Conservation (phyloP, 2,797 vertebrate species). For the Allobates femoralis region DNA sequence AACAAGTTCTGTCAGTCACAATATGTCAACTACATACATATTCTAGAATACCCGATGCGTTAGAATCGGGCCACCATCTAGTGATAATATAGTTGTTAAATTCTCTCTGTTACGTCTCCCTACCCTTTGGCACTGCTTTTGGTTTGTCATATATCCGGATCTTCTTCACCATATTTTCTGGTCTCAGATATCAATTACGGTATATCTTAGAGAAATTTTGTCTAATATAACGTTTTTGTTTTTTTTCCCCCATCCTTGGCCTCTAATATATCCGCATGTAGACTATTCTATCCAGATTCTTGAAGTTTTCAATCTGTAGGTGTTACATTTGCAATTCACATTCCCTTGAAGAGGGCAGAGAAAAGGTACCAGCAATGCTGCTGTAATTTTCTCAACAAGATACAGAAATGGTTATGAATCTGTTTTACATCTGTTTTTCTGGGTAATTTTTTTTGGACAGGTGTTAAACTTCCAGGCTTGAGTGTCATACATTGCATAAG, state of each 20-base stretch:
- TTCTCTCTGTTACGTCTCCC: slow-evolving; percentile 5
- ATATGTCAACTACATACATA: too few relatives aligned
- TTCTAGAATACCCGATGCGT: too few relatives aligned
- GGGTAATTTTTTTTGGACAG: too few relatives aligned
- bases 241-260: slow-evolving; percentile 28
- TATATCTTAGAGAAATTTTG: slow-evolving; percentile 23
- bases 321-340: slow-evolving; percentile 84
- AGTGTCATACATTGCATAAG: too few relatives aligned
- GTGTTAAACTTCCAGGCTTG: too few relatives aligned
- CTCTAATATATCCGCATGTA: slow-evolving; percentile 82
- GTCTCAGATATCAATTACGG: background rate
- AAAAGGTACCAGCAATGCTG: slow-evolving; percentile 76
- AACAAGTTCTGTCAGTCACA: too few relatives aligned
- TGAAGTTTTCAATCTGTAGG: slow-evolving; percentile 83
- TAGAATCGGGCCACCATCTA: too few relatives aligned
- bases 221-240: slow-evolving; percentile 15
- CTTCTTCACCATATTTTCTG: background rate
- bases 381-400: slow-evolving; percentile 87
- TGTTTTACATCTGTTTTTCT: background rate
- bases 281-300: slow-evolving; percentile 79
- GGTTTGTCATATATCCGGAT: slow-evolving; percentile 23
- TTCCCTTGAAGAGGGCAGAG: slow-evolving; percentile 76
- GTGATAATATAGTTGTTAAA: slow-evolving; percentile 2
- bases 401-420: slow-evolving; percentile 69
- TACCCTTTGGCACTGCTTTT: background rate